Evolutionary conservation across 2,113 vertebrate species (phyloP).

Genomic region (Alethe diademata): DNA sequence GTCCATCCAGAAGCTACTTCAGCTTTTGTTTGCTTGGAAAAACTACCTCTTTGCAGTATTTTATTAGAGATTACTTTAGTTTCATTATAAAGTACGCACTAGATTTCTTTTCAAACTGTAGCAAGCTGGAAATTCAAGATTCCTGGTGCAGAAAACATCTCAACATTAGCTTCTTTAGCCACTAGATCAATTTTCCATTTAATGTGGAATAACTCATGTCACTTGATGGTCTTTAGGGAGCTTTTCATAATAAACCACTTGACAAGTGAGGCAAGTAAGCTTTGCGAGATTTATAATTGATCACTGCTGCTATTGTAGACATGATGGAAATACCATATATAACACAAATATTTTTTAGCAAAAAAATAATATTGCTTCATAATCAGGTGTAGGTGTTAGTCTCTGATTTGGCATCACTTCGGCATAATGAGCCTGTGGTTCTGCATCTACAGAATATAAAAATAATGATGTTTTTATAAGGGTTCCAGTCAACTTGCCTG

Average conservation of each 20-base stretch:
- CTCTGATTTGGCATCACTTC: constrained; percentile 22
- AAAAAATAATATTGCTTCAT: constrained; percentile 46
- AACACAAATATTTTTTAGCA: constrained; percentile 14
- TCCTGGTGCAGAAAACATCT: not conserved
- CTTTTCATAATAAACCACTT: constrained; percentile 17
- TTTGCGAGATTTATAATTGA: constrained; percentile 19
- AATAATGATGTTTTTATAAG: constrained; percentile 58
- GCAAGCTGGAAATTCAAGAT: not conserved
- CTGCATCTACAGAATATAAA: constrained; percentile 39
- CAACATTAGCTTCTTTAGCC: not conserved
- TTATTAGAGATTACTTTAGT: not conserved
- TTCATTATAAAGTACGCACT: not conserved
- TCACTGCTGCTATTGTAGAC: constrained; percentile 13
- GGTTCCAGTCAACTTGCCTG: constrained; percentile 31
- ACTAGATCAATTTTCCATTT: constrained; percentile 47
- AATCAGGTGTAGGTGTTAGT: constrained; percentile 46
- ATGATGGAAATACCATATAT: constrained; percentile 47
- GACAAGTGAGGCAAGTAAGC: not conserved
- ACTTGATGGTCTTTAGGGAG: not conserved
- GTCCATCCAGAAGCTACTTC: not conserved
- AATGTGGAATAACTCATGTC: constrained; percentile 37
- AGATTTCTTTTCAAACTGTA: not conserved
- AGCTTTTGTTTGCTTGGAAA: not conserved
- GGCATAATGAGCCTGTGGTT: constrained; percentile 38
- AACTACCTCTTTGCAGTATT: not conserved